Evolutionary conservation across 2,888 invertebrate genomes (phyloP).

Genomic region (Diachrysia chrysitis): DNA sequence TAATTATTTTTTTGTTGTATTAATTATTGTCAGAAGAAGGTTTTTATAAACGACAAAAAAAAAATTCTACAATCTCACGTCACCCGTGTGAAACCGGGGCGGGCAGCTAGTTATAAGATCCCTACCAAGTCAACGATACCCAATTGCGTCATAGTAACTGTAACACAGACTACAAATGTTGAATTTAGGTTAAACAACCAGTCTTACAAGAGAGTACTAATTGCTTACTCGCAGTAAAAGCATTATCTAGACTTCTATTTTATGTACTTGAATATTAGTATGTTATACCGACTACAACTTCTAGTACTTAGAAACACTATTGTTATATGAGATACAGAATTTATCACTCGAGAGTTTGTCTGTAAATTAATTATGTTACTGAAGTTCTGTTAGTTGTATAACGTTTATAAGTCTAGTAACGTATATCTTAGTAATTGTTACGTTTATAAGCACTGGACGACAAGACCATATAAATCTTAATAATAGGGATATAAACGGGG

Average conservation of each 20-base stretch:
- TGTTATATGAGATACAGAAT: not conserved
- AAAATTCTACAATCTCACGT: too few species aligned
- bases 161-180: constrained; percentile 6
- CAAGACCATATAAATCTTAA: too few species aligned
- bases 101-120: too few species aligned
- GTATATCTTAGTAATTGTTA: not conserved
- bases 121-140: not conserved
- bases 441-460: not conserved
- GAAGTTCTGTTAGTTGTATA: not conserved
- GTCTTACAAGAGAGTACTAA: constrained; percentile 35
- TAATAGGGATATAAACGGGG: too few species aligned
- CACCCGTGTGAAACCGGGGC: too few species aligned
- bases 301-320: not conserved
- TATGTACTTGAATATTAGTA: not conserved
- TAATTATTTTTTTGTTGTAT: too few species aligned
- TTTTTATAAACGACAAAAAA: too few species aligned
- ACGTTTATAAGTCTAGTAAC: not conserved
- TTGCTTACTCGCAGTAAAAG: constrained; percentile 31
- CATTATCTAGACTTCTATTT: constrained; percentile 17
- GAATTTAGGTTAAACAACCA: constrained; percentile 32
- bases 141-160: not conserved
- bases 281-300: constrained; percentile 6
- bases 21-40: too few species aligned
- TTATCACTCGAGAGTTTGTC: not conserved
- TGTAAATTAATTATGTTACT: not conserved